Conservation (phyloP, 1,140 invertebrate species). For the Lethocerus indicus region DNA sequence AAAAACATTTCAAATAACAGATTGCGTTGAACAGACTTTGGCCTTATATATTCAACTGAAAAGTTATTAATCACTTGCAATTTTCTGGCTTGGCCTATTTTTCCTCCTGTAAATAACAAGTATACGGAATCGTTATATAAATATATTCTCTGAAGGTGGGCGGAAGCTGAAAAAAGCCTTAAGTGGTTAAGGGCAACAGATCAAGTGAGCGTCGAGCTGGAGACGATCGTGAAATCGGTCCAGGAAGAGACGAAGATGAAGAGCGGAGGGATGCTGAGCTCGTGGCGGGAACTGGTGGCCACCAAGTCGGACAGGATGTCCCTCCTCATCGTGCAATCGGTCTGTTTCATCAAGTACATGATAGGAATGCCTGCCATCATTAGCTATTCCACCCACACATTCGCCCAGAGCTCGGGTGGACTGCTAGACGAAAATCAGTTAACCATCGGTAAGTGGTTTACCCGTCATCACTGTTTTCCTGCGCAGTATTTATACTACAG, state of each 20-base stretch:
- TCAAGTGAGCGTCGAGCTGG: constrained; percentile 13
- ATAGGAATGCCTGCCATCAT: constrained; percentile 14
- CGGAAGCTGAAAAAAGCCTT: too few relatives aligned
- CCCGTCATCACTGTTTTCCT: too few relatives aligned
- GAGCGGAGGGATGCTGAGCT: too few relatives aligned
- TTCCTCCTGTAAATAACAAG: too few relatives aligned
- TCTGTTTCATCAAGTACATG: constrained; percentile 12
- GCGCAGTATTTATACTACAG: too few relatives aligned
- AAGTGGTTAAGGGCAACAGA: constrained; percentile 14
- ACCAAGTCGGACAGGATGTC: constrained; percentile 10
- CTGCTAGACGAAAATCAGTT: constrained; percentile 3
- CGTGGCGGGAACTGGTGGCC: constrained; percentile 13
- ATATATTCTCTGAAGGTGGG: too few relatives aligned
- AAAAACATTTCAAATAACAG: too few relatives aligned
- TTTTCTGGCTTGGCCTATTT: too few relatives aligned
- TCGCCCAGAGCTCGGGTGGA: constrained; percentile 27
- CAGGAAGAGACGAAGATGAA: constrained; percentile 11
- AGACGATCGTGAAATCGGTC: constrained; percentile 10
- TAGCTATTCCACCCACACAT: constrained; percentile 24
- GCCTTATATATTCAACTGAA: too few relatives aligned
- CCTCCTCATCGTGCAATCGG: constrained; percentile 11
- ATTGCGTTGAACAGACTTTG: too few relatives aligned
- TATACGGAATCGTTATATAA: too few relatives aligned
- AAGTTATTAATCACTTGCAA: too few relatives aligned
- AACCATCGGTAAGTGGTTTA: constrained; percentile 23